A percentile compares a stretch with the other conserved stretches of the same genome.
These are phyloP conservation scores for Chironomus riparius DNA, from an alignment of 2,888 invertebrate genomes.

Conservation along the genomic window DNA sequence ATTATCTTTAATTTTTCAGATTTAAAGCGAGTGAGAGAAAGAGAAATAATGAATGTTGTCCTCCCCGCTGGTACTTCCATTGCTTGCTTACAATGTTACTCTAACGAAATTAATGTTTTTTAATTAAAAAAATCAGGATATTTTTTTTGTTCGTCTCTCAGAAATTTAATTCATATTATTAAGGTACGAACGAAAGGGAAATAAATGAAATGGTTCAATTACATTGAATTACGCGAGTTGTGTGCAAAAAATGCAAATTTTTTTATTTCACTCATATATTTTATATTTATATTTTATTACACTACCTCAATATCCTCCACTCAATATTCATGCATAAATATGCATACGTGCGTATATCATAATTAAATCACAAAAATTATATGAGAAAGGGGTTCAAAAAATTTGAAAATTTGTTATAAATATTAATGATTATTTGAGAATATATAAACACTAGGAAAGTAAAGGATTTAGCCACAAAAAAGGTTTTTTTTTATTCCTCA, in stretches of 20 bases:
- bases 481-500: background rate
- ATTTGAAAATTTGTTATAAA: slow-evolving; percentile 4
- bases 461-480: background rate
- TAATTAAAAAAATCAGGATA: slow-evolving; percentile 20
- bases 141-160: background rate
- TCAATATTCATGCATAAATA: background rate
- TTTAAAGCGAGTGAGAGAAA: background rate
- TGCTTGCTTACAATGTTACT: background rate
- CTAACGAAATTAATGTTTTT: slow-evolving; percentile 26
- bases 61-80: slow-evolving; percentile 2
- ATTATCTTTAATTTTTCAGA: slow-evolving; percentile 20
- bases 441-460: background rate
- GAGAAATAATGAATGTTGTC: background rate
- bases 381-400: background rate
- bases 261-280: background rate
- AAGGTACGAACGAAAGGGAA: background rate
- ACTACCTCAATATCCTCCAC: no score
- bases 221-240: background rate
- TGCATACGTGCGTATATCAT: background rate
- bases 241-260: background rate
- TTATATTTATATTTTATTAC: no score
- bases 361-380: background rate
- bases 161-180: background rate
- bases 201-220: background rate
- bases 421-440: slow-evolving; percentile 14